Evolutionary conservation across 2,888 invertebrate genomes (phyloP).

Genomic region (Neria commutata): DNA sequence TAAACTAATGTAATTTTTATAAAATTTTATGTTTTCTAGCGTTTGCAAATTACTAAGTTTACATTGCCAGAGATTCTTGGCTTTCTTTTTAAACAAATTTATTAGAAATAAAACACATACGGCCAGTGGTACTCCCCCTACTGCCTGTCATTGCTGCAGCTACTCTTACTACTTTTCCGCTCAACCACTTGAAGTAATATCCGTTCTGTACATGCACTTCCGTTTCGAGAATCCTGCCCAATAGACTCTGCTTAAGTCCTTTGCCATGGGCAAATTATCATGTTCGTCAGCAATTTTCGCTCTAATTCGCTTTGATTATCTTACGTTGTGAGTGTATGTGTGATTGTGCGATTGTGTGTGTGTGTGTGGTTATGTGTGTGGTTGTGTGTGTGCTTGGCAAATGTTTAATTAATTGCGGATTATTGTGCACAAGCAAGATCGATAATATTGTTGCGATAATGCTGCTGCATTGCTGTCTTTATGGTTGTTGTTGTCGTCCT

Average conservation of each 20-base stretch:
- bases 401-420: slow-evolving; percentile 17
- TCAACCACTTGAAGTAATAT: neutral
- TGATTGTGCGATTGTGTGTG: neutral
- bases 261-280: neutral
- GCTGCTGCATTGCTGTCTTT: neutral
- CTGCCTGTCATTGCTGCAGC: no score
- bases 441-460: slow-evolving; percentile 4
- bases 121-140: no score
- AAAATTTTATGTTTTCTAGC: no score
- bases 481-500: neutral
- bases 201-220: neutral
- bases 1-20: no score
- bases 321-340: neutral
- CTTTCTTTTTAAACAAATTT: no score
- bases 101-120: no score
- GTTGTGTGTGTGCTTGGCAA: neutral
- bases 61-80: no score
- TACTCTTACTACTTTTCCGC: no score
- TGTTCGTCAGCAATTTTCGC: slow-evolving; percentile 2
- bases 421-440: slow-evolving; percentile 8
- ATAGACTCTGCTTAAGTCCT: neutral
- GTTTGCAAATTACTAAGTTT: no score
- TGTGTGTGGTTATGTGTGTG: neutral
- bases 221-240: neutral
- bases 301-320: neutral